These are phyloP conservation scores for Capitulum mitella DNA, from an alignment of 2,888 invertebrate species.

Conservation along the genomic window DNA sequence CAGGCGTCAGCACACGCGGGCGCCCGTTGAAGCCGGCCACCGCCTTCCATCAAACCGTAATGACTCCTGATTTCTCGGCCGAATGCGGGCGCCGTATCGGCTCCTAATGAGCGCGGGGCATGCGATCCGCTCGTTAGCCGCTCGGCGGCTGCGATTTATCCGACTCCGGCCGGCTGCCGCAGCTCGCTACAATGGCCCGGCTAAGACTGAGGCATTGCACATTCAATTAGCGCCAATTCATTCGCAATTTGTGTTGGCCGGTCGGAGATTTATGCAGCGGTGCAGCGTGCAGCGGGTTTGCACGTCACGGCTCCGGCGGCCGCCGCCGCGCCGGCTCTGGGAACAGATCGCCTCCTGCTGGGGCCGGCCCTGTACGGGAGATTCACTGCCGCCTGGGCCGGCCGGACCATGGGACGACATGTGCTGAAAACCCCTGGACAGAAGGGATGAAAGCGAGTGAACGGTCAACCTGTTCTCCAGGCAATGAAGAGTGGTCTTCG, in stretches of 20 bases:
- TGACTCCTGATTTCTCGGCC: neutral
- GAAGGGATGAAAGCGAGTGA: too few species aligned
- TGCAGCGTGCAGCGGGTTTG: neutral
- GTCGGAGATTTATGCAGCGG: neutral
- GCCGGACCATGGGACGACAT: too few species aligned
- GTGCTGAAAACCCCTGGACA: too few species aligned
- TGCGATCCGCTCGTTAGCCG: slow-evolving; percentile 2
- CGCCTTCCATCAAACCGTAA: neutral
- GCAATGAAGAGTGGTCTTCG: too few species aligned
- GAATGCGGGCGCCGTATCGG: slow-evolving; percentile 8
- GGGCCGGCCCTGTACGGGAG: neutral
- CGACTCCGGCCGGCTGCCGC: neutral
- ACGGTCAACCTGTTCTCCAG: too few species aligned
- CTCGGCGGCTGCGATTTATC: neutral
- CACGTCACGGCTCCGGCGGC: neutral
- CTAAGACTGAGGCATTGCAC: slow-evolving; percentile 14
- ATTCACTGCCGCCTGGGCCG: too few species aligned
- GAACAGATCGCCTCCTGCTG: too few species aligned
- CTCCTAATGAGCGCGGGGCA: neutral
- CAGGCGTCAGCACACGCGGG: neutral
- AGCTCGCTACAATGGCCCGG: neutral
- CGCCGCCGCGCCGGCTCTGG: neutral
- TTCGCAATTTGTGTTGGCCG: slow-evolving; percentile 19
- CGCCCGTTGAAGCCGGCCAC: neutral
- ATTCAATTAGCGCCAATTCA: slow-evolving; percentile 21